Percentiles rank a stretch among this genome's conserved stretches.
Conservation (phyloP, 2,888 invertebrate species). For the Ptychoptera contaminata region DNA sequence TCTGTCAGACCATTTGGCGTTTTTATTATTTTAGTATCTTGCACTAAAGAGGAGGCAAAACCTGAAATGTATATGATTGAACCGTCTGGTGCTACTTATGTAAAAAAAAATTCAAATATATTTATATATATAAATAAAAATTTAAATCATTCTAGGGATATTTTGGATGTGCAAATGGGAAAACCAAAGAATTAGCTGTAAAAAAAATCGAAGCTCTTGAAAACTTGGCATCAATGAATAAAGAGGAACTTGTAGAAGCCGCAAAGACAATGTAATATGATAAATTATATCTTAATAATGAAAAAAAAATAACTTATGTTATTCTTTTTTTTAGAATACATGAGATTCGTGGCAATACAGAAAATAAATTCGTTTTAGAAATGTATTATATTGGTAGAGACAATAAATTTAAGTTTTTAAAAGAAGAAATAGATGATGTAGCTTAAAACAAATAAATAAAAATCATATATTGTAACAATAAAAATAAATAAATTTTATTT, state of each 20-base stretch:
- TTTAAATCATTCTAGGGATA: conserved; percentile 53
- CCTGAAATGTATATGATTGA: conserved; percentile 90
- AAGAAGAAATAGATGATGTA: too few species aligned
- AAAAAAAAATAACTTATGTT: not conserved
- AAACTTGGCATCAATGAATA: not conserved
- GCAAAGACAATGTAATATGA: conserved; percentile 58
- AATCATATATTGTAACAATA: too few species aligned
- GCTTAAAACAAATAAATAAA: too few species aligned
- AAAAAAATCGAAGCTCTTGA: conserved; percentile 94
- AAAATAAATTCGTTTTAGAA: conserved; percentile 30
- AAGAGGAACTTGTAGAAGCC: conserved; percentile 32
- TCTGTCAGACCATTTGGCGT: conserved; percentile 96
- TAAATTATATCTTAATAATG: not conserved
- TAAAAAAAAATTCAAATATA: too few species aligned
- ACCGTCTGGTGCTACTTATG: conserved; percentile 90
- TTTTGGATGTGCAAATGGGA: conserved; percentile 93
- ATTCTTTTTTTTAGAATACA: conserved; percentile 48
- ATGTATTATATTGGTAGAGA: too few species aligned
- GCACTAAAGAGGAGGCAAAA: conserved; percentile 51
- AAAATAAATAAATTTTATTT: too few species aligned
- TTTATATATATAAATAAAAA: not conserved
- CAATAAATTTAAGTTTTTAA: too few species aligned
- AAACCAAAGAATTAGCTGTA: conserved; percentile 97
- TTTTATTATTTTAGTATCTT: conserved; percentile 74
- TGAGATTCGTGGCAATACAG: conserved; percentile 81